phyloP scores from a whole-genome alignment of 2,888 invertebrate genomes.

The Dolomedes plantarius region DNA sequence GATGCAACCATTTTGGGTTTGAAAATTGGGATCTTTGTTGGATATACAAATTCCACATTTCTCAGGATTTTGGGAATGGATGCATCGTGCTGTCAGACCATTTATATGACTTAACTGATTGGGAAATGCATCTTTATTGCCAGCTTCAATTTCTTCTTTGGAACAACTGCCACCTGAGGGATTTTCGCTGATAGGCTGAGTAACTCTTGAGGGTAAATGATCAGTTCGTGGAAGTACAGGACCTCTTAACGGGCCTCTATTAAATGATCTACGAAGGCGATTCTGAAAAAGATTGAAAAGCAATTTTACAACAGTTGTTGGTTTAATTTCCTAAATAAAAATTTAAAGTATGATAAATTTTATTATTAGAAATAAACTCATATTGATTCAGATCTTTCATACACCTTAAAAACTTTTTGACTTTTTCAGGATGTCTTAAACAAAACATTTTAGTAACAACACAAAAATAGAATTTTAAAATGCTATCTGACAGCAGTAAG shows the following conservation, averaged over 20 bases:
- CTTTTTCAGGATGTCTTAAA: too few relatives aligned
- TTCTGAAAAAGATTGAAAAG: slow-evolving; percentile 27
- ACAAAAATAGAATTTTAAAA: too few relatives aligned
- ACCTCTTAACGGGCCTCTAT: slow-evolving; percentile 22
- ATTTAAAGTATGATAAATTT: too few relatives aligned
- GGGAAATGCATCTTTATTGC: not conserved
- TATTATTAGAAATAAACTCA: too few relatives aligned
- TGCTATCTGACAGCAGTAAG: too few relatives aligned
- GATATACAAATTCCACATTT: not conserved
- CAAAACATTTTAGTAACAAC: too few relatives aligned
- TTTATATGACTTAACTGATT: not conserved
- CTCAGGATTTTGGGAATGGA: slow-evolving; percentile 3
- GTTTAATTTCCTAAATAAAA: too few relatives aligned
- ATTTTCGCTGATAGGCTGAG: not conserved
- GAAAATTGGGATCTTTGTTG: slow-evolving; percentile 14
- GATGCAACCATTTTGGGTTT: slow-evolving; percentile 6
- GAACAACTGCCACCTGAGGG: not conserved
- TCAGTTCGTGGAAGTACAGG: slow-evolving; percentile 24
- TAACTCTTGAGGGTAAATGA: not conserved
- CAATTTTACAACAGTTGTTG: too few relatives aligned
- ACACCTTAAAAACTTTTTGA: too few relatives aligned
- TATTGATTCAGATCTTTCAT: too few relatives aligned
- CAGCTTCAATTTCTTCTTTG: not conserved
- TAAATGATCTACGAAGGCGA: slow-evolving; percentile 50
- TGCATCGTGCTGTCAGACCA: not conserved